Evolutionary conservation across 2,797 vertebrate species (phyloP).

Genomic region (Epinephelus malabaricus): DNA sequence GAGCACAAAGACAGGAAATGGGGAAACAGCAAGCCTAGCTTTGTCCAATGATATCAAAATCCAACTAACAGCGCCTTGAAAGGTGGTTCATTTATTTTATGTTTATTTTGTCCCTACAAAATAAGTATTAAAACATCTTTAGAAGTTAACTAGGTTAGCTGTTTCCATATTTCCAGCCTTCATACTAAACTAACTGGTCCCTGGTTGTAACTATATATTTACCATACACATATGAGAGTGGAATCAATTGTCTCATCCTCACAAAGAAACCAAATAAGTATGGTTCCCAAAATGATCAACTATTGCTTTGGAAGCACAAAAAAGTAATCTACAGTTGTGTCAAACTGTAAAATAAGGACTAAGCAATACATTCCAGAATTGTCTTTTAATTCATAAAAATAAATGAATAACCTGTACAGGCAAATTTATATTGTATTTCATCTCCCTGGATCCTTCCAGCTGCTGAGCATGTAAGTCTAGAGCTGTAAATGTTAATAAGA

Average conservation of each 20-base stretch:
- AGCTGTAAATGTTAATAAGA: slow-evolving; percentile 51
- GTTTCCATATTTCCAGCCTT: neutral
- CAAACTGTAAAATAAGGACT: neutral
- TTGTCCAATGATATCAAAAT: too few species aligned
- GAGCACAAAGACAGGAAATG: too few species aligned
- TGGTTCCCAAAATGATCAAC: neutral
- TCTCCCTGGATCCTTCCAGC: slow-evolving; percentile 17
- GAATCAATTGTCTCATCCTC: neutral
- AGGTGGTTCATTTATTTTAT: too few species aligned
- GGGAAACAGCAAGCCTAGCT: too few species aligned
- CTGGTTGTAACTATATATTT: neutral
- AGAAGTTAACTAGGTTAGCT: neutral
- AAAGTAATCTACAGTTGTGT: neutral
- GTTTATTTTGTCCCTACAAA: too few species aligned
- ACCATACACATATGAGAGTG: neutral
- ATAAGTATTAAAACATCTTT: neutral
- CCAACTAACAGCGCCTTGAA: too few species aligned
- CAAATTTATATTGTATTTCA: slow-evolving; percentile 22
- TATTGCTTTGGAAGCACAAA: neutral
- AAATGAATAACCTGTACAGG: slow-evolving; percentile 6
- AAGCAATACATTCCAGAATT: neutral
- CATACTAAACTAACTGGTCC: neutral
- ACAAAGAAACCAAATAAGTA: neutral
- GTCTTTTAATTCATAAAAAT: slow-evolving; percentile 18
- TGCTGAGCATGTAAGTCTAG: slow-evolving; percentile 38